Percentiles rank a stretch among this genome's conserved stretches.
Conservation (phyloP, 2,113 vertebrate species). For the Mastomys natalensis region DNA sequence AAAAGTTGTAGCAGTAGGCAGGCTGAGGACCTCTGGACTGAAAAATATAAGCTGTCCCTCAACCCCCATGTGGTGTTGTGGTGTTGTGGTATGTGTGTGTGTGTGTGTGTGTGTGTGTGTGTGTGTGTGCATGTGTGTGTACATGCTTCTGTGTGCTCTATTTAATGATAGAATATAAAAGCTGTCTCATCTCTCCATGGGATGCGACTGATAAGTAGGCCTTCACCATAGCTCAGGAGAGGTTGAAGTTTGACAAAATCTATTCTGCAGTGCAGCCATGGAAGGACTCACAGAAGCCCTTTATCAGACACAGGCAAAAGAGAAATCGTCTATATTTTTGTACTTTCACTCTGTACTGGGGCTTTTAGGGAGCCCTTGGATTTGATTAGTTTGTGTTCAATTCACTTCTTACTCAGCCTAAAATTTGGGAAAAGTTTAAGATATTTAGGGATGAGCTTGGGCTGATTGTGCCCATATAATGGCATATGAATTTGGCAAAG, state of each 20-base stretch:
- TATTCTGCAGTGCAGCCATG: accelerated
- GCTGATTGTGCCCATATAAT: neutral
- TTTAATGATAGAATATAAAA: neutral
- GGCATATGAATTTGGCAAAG: neutral
- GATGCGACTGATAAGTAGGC: accelerated
- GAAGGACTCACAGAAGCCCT: neutral
- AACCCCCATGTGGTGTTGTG: neutral
- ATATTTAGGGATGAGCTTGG: neutral
- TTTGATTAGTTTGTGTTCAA: neutral
- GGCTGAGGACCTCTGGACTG: no score
- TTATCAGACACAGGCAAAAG: accelerated
- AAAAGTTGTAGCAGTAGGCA: neutral
- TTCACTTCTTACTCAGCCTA: neutral
- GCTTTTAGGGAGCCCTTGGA: neutral
- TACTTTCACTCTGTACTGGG: neutral
- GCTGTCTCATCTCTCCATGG: neutral
- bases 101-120: neutral
- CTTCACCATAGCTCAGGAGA: neutral
- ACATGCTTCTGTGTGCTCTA: neutral
- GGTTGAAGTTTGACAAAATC: neutral
- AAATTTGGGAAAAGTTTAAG: neutral
- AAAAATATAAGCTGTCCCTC: neutral
- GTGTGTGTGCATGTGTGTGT: neutral
- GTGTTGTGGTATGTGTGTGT: neutral
- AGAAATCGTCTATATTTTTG: neutral